Base-by-base conservation (phyloP, 2,888 invertebrate genomes). In the Lottia scabra region DNA sequence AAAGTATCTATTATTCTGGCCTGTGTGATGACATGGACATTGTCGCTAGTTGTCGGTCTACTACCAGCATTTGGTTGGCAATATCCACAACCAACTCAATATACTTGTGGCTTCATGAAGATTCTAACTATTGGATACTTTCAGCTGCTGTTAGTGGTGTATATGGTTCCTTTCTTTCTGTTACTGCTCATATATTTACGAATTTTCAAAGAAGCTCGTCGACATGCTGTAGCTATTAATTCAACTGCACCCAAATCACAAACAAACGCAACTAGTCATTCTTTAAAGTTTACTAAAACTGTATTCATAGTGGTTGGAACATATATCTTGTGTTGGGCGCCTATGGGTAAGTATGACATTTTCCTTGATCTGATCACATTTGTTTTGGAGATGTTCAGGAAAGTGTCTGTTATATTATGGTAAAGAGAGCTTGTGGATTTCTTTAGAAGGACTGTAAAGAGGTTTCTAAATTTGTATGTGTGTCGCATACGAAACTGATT, bases 201-300 rank as follows among this genome's bases (percentile, higher is more conserved):
- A 12, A 56, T 56, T 23, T 56, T 56, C 19, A 56, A 56, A 56
- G 56, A 56, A 56, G 56, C 56, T 56, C 56, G 23, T 56, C 56
- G 56, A 13, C 56, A 56, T 56, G 56, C 56, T 56, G 10, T 23
- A 19, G 19, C 3, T 8, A 56, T 56, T 23, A 56, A 3, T 19
- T 56, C 56, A 23, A 23, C 56, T 19, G 23, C 19, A 19, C 56
- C 56, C 8, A 23, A 23, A 56, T 19, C 19, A 8, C 2, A 19
- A 12, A 56, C 19, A 10, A 56, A 19, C 56, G 23, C 5, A 8
- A 19, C 56, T 12, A 56, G 13, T 23, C 56, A 56, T 56, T 56
- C 56, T 19, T 56, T 56, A 56, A 56, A 56, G 23, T 56, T 56
- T 56, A 56, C 56, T 10, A 56, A 56, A 56, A 56, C 56, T 56